Percentiles rank a stretch among this genome's conserved stretches.
Evolutionary conservation across 2,797 vertebrate genomes (phyloP).

Genomic region (Eulemur rubriventer): DNA sequence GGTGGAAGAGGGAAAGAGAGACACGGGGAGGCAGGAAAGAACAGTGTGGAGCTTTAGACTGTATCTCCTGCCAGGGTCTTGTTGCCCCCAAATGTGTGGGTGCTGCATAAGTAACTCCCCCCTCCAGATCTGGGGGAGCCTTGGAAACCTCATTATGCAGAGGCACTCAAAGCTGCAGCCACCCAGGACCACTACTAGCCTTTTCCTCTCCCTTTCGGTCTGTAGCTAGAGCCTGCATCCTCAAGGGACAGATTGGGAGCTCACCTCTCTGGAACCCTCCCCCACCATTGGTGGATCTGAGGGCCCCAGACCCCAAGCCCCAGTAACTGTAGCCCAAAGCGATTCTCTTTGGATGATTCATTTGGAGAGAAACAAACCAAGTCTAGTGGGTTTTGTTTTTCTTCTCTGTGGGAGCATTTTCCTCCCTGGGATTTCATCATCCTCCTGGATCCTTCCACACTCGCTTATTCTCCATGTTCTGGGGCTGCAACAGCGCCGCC

Average conservation of each 20-base stretch:
- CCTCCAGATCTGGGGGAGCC: background rate
- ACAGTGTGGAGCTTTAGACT: background rate
- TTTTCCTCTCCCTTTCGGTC: background rate
- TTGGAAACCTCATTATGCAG: background rate
- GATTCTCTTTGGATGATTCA: background rate
- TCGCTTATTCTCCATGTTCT: background rate
- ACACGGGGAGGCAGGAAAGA: background rate
- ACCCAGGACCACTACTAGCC: background rate
- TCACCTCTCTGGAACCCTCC: background rate
- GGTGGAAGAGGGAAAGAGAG: background rate
- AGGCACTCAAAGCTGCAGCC: background rate
- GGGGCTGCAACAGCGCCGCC: background rate
- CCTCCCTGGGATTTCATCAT: background rate
- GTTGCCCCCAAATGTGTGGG: background rate
- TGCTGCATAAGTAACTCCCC: background rate
- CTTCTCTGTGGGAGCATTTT: background rate
- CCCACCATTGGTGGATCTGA: background rate
- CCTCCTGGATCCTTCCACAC: background rate
- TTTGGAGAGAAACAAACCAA: background rate
- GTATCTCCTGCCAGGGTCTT: background rate
- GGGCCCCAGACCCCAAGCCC: background rate
- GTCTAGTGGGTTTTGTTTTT: conserved; percentile 13
- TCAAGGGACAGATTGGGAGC: background rate
- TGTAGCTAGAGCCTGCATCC: background rate
- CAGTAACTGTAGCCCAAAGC: background rate